A percentile compares a stretch with the other conserved stretches of the same genome.
These are phyloP conservation scores for Rhynchopsitta pachyrhyncha DNA, from an alignment of 2,113 vertebrate genomes.

Conservation along the genomic window DNA sequence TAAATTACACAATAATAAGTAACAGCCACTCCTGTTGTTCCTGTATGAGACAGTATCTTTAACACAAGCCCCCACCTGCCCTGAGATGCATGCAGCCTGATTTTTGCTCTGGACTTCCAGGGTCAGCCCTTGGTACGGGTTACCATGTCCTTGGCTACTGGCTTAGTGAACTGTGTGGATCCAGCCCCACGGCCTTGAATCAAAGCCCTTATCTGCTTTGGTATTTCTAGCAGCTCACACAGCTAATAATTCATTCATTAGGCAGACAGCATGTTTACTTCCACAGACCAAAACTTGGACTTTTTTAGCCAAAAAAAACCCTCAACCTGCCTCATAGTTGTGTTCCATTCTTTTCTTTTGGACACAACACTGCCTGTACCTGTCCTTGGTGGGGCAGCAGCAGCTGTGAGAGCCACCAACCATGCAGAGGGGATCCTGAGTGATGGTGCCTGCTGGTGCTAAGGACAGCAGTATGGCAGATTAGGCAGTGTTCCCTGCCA, in stretches of 20 bases:
- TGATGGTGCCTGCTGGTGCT: accelerated
- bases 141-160: neutral
- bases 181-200: neutral
- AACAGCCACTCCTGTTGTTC: neutral
- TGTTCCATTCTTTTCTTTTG: accelerated
- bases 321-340: neutral
- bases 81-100: neutral
- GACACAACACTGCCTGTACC: neutral
- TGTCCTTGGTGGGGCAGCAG: neutral
- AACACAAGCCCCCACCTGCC: neutral
- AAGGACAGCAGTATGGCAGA: accelerated
- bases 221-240: conserved; percentile 12
- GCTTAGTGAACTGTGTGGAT: neutral
- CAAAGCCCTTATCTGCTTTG: neutral
- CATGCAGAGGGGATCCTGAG: accelerated
- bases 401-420: neutral
- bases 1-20: neutral
- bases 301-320: neutral
- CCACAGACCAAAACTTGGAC: neutral
- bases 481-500: neutral
- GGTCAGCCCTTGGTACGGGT: neutral
- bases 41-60: neutral
- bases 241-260: neutral
- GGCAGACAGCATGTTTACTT: neutral
- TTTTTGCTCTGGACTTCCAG: accelerated